phyloP scores from a whole-genome alignment of 2,113 vertebrate species.

The Australoheros scitulus region DNA sequence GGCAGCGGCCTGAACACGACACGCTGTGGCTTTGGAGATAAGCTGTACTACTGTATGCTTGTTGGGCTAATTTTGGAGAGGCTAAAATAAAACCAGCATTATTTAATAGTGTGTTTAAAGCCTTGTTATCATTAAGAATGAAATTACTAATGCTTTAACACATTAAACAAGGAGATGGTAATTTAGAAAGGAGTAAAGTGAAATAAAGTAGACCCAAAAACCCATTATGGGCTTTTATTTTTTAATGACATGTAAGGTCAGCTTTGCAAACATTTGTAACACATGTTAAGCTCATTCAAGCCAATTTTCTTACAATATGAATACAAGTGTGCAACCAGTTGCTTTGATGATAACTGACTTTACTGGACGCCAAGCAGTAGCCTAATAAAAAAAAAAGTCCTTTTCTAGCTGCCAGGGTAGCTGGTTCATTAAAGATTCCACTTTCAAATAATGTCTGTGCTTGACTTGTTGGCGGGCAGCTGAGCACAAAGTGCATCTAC shows the following conservation, averaged over 20 bases:
- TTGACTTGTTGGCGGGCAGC: constrained; percentile 42
- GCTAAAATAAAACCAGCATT: constrained; percentile 20
- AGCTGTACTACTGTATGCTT: constrained; percentile 26
- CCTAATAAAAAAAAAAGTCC: constrained; percentile 27
- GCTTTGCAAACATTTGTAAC: constrained; percentile 5
- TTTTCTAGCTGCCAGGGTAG: constrained; percentile 25
- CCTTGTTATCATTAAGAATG: constrained; percentile 10
- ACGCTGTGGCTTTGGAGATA: constrained; percentile 67
- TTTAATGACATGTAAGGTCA: constrained; percentile 1
- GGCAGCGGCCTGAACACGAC: constrained; percentile 24
- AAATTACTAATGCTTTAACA: constrained; percentile 12
- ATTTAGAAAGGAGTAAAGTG: constrained; percentile 8
- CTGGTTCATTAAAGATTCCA: constrained; percentile 40
- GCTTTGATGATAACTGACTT: constrained; percentile 32
- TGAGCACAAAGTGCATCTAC: constrained; percentile 43
- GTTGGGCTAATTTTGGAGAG: constrained; percentile 27
- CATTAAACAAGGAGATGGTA: constrained; percentile 21
- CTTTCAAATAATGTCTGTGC: constrained; percentile 59
- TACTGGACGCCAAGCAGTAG: constrained; percentile 3
- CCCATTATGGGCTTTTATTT: background rate
- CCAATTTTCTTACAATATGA: background rate
- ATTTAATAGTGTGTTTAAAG: constrained; percentile 35
- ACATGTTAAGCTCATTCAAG: constrained; percentile 7
- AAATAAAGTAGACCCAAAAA: background rate
- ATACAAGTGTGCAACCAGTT: background rate